Base-by-base conservation (phyloP, 2,797 vertebrate species). In the Enteromius paludinosus region DNA sequence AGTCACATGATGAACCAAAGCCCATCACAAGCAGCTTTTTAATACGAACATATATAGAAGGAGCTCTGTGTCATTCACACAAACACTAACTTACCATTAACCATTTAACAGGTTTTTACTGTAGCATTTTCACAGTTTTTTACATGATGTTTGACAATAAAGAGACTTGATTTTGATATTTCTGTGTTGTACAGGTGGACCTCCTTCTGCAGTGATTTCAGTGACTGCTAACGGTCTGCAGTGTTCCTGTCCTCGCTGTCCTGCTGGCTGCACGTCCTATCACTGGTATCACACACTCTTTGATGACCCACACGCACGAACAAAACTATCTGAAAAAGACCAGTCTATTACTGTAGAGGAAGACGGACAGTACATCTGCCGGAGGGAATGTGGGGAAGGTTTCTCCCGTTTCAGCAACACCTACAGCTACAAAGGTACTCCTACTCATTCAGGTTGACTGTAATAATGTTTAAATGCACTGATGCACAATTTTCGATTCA, bases 281-380 rank as follows among this genome's bases (percentile, higher is more conserved):
- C 0, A 0, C 0, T 91, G 85, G 85, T 88, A 83, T 62, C 15
- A 14, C 45, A 66, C 38, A 72, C 20, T 0, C 2, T 3, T 0
- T 6, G 2, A 62, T 1, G 23, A 41, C 5, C 0, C 9, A 8
- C 11, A 9, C 1, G 3, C 0, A 64, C 25, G 56, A 20, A 10
- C 0, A 8, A 56, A 0, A 12, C 52, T 64, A 3, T 0, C 25
- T 23, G 11, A 33, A 43, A 4, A 4, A 0, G 0, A 2, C 0
- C 0, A 33, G 0, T 0, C 0, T 9, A 7, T 80, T 28, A 2
- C 1, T 0, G 0, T 9, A 0, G 0, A 0, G 1, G 0, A 6
- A 0, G 0, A 0, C 0, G 91, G 90, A 4, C 12, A 0, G 4
- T 92, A 90, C 20, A 68, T n/a, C 12, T 93, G 92, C 30, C 66